Base-by-base conservation (phyloP, 2,888 invertebrate genomes). In the Petrolisthes manimaculis region DNA sequence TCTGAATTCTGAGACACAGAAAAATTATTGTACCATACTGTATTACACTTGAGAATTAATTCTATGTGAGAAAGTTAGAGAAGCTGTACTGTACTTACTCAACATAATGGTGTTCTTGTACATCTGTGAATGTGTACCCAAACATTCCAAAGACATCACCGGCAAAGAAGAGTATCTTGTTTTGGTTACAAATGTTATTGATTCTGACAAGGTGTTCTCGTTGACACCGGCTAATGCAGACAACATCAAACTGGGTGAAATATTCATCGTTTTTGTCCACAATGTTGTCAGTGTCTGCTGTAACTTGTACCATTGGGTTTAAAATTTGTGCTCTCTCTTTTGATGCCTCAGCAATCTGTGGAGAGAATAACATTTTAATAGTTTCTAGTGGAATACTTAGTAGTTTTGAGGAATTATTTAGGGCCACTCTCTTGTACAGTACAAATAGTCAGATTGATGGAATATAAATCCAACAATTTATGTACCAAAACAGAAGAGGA, bases 61-160 rank as follows among this genome's bases (percentile, higher is more conserved):
- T 8, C 3, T 24, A 74, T 9, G 51, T 12, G 24, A 55, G 37
- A 37, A 37, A 2, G 37, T 37, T 37, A 37, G 37, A 37, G 37
- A 37, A 37, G 37, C 37, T 37, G 37, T 37, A 37, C 37, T 37
- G 37, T 37, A 94, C 95, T 94, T 94, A 97, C 97, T 96, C 96
- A 82, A 95, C 95, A 93, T 95, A 97, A 91, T 96, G 95, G 92
- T 98, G 97, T 85, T 95, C 95, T 80, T 96, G 95, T 80, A 99
- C 95, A 94, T 99, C 98, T 18, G 96, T 95, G 93, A 98, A 97
- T 92, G 96, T 96, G 93, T 96, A 99, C 0, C 98, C 99, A 93
- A 96, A 96, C 94, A 96, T 96, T 77, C 99, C 99, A 95, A 96
- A 97, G 14, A 98, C 97, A 93, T 98, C 97, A 0, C 97, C 97